Conservation (phyloP, 1,140 invertebrate species). For the Drosophila takahashii region DNA sequence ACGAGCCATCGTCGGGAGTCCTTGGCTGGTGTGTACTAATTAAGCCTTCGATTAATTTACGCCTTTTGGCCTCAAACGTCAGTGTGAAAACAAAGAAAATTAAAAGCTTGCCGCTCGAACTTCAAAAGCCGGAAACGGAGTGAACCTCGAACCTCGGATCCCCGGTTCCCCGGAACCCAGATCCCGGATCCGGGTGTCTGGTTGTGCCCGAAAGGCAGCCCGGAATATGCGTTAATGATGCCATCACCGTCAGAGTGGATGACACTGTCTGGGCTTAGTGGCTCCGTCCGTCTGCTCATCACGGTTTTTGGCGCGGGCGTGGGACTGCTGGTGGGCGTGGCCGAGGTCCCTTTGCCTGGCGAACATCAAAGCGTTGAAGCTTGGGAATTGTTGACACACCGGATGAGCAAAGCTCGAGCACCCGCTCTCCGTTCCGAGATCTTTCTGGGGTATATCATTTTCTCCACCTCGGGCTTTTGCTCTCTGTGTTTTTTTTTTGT, state of each 20-base stretch:
- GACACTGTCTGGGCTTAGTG: conserved; percentile 79
- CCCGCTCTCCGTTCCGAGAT: conserved; percentile 35
- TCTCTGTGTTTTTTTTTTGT: conserved; percentile 33
- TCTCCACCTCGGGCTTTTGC: conserved; percentile 1
- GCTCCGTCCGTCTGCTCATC: conserved; percentile 38
- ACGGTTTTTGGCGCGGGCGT: background rate
- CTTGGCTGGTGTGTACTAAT: conserved; percentile 71
- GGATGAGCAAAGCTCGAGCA: conserved; percentile 65
- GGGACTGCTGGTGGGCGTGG: background rate
- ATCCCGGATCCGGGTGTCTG: conserved; percentile 9
- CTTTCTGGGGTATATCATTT: conserved; percentile 32
- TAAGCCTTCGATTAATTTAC: conserved; percentile 83
- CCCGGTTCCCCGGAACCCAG: conserved; percentile 1
- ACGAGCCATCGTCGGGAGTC: conserved; percentile 19
- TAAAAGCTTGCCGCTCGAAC: conserved; percentile 77
- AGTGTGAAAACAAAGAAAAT: conserved; percentile 81
- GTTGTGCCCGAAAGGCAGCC: conserved; percentile 62
- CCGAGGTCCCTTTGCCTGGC: conserved; percentile 9
- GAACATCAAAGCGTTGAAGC: conserved; percentile 83
- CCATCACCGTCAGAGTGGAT: conserved; percentile 68
- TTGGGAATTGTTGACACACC: conserved; percentile 84
- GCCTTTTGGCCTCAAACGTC: conserved; percentile 80
- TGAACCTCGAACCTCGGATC: conserved; percentile 14
- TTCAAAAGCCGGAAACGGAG: conserved; percentile 77
- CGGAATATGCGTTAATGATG: conserved; percentile 79